Evolutionary conservation across 2,888 invertebrate genomes (phyloP).

Genomic region (Abrostola tripartita): DNA sequence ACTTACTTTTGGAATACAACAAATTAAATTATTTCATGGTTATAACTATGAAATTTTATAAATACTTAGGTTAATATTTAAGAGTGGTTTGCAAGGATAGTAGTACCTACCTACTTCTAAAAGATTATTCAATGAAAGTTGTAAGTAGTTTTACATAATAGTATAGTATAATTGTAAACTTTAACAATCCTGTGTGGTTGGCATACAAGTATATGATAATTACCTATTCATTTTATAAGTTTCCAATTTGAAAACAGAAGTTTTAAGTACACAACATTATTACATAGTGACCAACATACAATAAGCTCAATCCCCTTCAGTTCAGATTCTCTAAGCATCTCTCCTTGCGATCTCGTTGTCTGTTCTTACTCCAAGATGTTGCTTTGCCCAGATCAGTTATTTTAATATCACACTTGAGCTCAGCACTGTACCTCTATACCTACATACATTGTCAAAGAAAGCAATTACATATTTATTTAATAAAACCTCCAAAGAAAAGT

Average conservation of each 20-base stretch:
- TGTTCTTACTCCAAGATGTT: slow-evolving; percentile 30
- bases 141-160: no score
- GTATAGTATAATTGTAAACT: no score
- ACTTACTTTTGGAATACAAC: no score
- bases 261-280: background rate
- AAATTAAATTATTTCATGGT: no score
- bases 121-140: no score
- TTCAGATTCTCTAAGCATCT: slow-evolving; percentile 42
- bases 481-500: slow-evolving; percentile 9
- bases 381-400: slow-evolving; percentile 32
- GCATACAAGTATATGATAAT: no score
- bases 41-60: no score
- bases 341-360: slow-evolving; percentile 2
- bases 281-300: background rate
- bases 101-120: no score
- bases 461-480: no score
- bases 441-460: slow-evolving; percentile 21
- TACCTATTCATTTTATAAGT: background rate
- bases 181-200: no score
- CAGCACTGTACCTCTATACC: slow-evolving; percentile 6
- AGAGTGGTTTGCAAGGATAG: no score
- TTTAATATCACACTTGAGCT: slow-evolving; percentile 51
- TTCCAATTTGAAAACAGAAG: background rate
- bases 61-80: no score
- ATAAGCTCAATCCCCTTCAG: slow-evolving; percentile 11